Conservation (phyloP, 2,113 vertebrate species). For the Junco hyemalis region DNA sequence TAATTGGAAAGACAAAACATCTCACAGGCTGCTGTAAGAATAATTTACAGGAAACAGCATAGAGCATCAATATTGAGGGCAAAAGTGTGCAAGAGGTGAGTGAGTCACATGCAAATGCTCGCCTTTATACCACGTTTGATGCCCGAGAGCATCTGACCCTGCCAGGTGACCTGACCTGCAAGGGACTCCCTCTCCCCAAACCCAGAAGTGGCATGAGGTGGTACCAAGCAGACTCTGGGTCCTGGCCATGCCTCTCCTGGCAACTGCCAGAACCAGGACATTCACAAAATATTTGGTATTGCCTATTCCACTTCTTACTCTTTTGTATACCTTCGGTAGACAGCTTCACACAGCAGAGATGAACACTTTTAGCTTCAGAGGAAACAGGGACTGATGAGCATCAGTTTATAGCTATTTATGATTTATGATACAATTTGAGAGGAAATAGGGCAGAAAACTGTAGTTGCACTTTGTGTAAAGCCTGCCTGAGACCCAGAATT, state of each 20-base stretch:
- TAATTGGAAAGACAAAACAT: not conserved
- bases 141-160: not conserved
- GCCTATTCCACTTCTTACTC: not conserved
- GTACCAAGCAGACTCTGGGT: not conserved
- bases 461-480: not conserved
- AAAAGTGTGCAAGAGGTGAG: not conserved
- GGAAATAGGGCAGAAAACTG: constrained; percentile 33
- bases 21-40: not conserved
- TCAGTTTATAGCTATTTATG: not conserved
- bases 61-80: not conserved
- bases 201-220: not conserved
- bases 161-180: not conserved
- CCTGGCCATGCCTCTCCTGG: not conserved
- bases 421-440: constrained; percentile 38
- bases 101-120: accelerated
- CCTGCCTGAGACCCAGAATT: not conserved
- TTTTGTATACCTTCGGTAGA: not conserved
- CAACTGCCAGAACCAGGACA: not conserved
- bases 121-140: accelerated
- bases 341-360: not conserved
- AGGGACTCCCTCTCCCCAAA: accelerated
- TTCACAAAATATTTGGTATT: not conserved
- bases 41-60: not conserved
- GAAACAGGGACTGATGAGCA: not conserved
- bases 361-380: not conserved